phyloP scores from a whole-genome alignment of 2,113 vertebrate species.

The Ictalurus furcatus region DNA sequence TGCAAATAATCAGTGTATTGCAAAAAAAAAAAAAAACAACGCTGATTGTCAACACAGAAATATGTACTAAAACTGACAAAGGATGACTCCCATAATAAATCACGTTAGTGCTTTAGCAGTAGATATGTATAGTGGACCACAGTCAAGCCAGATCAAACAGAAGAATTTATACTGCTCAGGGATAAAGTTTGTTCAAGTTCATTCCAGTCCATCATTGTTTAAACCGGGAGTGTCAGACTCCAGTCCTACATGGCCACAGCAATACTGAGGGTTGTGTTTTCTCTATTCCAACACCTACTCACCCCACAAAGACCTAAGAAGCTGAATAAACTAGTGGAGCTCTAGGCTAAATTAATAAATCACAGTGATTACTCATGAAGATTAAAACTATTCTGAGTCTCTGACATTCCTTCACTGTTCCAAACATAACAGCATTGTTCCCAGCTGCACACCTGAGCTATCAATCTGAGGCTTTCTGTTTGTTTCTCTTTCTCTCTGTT shows the following conservation, averaged over 20 bases:
- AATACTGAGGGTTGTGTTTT: neutral
- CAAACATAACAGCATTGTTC: neutral
- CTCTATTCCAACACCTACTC: neutral
- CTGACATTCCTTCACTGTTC: neutral
- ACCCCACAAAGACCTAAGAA: neutral
- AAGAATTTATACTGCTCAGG: neutral
- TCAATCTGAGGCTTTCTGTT: neutral
- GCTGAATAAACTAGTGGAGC: neutral
- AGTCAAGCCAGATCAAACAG: neutral
- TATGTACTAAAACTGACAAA: slow-evolving; percentile 37
- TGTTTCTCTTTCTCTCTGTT: neutral
- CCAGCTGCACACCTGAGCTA: neutral
- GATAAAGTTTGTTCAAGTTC: slow-evolving; percentile 10
- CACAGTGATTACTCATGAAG: neutral
- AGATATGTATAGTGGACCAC: neutral
- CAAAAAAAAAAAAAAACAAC: slow-evolving; percentile 34
- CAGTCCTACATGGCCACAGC: neutral
- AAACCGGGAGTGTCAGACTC: slow-evolving; percentile 5
- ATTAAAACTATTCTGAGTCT: neutral
- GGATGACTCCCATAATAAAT: slow-evolving; percentile 15
- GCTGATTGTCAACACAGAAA: slow-evolving; percentile 72
- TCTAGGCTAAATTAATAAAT: neutral
- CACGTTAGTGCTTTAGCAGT: slow-evolving; percentile 22
- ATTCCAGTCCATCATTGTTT: slow-evolving; percentile 15
- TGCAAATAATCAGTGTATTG: slow-evolving; percentile 64